Evolutionary conservation across 35 echinoderm and acorn worm genomes (phyloP), one percentile per base, ranked within the genome.

Genomic region (Lytechinus variegatus): DNA sequence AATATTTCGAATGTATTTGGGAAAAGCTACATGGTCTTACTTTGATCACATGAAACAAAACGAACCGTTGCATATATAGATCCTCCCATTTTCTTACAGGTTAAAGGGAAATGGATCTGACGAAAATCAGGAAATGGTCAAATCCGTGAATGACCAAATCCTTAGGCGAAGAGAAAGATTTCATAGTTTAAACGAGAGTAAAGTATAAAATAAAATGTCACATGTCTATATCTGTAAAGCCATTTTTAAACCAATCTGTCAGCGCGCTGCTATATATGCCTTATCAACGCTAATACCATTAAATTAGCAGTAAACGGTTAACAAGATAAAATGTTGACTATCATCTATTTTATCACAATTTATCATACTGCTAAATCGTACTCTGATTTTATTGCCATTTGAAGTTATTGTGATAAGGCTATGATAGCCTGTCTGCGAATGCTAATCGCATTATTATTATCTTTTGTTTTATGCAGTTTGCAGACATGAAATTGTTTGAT

Each of bases 231-330:
- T 79, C 4, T 24, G 19, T 5, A 24, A n/a, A 79, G 21, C n/a
- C 19, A 44, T 24, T 79, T n/a, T 24, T 79, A n/a, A 16, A 79
- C 21, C 66, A 79, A 24, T 79, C 66, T 4, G 66, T n/a, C 66
- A 71, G 61, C 1, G 16, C 56, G 9, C 56, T 79, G 19, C 66
- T 79, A 16, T 24, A 79, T n/a, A n/a, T n/a, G n/a, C 66, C 66
- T 79, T 79, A 79, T 79, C 66, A 79, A 79, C 66, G 8, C 3
- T 8, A 79, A 79, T 79, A 16, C 66, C 66, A 79, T 79, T 79
- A 79, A 79, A 79, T 79, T 79, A 79, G 66, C 66, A 79, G 66
- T 79, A 79, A 79, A 79, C 66, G 66, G 66, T 79, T 79, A 79
- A 79, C 66, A 79, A 79, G 66, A 79, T 79, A 79, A 71, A 79